Base-by-base conservation (phyloP, 2,113 vertebrate species). In the Chaetodon auriga region DNA sequence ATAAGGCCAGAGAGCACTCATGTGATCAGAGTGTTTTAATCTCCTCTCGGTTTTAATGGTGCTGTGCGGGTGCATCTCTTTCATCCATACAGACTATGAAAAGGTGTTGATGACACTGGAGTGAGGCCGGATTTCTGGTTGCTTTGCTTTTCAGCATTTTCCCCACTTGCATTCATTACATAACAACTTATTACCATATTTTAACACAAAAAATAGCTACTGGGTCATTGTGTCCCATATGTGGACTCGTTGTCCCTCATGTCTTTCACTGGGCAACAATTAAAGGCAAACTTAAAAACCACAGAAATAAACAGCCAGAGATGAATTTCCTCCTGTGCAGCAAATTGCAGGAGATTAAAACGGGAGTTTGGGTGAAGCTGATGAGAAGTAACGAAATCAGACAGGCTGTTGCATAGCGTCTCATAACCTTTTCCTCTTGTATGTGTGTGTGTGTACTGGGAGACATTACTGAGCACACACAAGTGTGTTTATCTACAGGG, bases 401-500 rank as follows among this genome's bases (percentile, higher is more conserved):
- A 58, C 64, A 45, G 46, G 51, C 46, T 45, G 49, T 45, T 72
- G 23, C 35, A 71, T 18, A 64, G 60, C 1, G n/a, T 78, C 78
- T 88, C 45, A 13, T 71, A 79, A 71, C 87, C 75, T 75, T 75
- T 85, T 25, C 25, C 57, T 45, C 4, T 69, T 23, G n/a, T 72
- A 65, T 35, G 41, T 55, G 30, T 60, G 54, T 30, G 77, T 82
- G 72, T 41, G 12, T 68, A 74, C 49, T 51, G n/a, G 65, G 35
- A 81, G 72, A 87, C 54, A 74, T 68, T 25, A 81, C 66, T 0
- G 55, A 87, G 74, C 80, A 60, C 79, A 80, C 83, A 78, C 58
- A 53, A 48, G 76, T 80, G 65, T 87, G 89, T 93, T 89, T 92
- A 89, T 90, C 77, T 89, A 72, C 75, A 69, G 84, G 82, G 88